Conservation (phyloP, 1,140 invertebrate species). For the Neodiprion virginianus region DNA sequence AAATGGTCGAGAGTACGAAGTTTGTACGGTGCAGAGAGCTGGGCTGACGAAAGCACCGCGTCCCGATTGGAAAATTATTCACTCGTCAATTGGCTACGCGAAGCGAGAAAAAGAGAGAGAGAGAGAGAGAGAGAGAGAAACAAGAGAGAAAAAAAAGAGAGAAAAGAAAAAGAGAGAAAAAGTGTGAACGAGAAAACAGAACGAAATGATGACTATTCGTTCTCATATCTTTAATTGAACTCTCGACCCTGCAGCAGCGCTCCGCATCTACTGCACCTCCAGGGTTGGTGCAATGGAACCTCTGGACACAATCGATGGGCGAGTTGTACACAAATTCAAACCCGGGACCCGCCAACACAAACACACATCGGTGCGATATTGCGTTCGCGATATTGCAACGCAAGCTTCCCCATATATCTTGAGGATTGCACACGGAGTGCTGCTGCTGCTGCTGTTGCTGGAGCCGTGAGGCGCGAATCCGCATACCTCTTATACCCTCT, state of each 20-base stretch:
- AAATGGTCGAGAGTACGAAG: background rate
- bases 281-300: background rate
- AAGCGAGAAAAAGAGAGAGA: too few species aligned
- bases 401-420: background rate
- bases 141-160: too few species aligned
- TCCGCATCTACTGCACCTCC: background rate
- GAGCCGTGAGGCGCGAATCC: too few species aligned
- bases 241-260: background rate
- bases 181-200: too few species aligned
- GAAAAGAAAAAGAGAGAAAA: background rate
- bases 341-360: background rate
- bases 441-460: background rate
- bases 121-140: too few species aligned
- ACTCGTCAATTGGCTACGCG: background rate
- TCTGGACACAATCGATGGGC: background rate
- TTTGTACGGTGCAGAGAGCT: background rate
- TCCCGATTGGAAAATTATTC: background rate
- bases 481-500: too few species aligned
- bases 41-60: background rate
- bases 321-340: background rate
- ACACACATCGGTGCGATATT: background rate
- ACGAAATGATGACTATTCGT: background rate
- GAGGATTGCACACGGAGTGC: background rate
- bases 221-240: conserved; percentile 8
- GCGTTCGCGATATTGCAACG: background rate